A percentile compares a stretch with the other conserved stretches of the same genome.
phyloP scores from a whole-genome alignment of 2,113 vertebrate species.

The Neomonachus schauinslandi region DNA sequence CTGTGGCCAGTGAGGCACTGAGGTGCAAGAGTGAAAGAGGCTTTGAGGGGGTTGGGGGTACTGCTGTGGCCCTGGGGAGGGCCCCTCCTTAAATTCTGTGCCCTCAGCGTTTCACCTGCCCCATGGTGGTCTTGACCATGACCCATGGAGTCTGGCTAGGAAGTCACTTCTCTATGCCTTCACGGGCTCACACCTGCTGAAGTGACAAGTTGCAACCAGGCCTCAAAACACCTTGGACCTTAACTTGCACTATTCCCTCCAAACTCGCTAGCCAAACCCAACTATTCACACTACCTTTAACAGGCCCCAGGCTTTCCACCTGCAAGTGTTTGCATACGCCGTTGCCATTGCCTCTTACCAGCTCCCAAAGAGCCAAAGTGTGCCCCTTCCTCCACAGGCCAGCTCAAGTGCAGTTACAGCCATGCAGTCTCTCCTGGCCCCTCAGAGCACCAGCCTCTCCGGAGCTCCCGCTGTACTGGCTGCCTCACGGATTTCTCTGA shows the following conservation, averaged over 20 bases:
- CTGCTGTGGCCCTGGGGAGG: not conserved
- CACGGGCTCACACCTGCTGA: not conserved
- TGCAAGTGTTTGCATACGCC: not conserved
- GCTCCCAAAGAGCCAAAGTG: not conserved
- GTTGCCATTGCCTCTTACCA: not conserved
- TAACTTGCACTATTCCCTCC: not conserved
- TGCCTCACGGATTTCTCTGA: not conserved
- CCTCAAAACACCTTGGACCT: not conserved
- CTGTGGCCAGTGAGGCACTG: not conserved
- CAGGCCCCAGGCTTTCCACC: not conserved
- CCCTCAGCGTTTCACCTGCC: not conserved
- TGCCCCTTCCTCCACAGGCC: not conserved
- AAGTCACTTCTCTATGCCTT: not conserved
- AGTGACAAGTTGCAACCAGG: not conserved
- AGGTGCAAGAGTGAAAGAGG: not conserved
- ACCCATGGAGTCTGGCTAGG: accelerated
- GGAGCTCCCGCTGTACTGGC: not conserved
- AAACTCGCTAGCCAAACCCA: not conserved
- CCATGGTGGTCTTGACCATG: not conserved
- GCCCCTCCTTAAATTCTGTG: not conserved
- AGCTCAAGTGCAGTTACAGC: not conserved
- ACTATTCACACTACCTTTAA: not conserved
- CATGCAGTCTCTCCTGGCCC: not conserved
- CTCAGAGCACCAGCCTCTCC: not conserved
- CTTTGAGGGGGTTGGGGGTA: accelerated